A percentile compares a stretch with the other conserved stretches of the same genome.
Evolutionary conservation across 1,140 invertebrate genomes (phyloP).

Genomic region (Plutomurus gul): DNA sequence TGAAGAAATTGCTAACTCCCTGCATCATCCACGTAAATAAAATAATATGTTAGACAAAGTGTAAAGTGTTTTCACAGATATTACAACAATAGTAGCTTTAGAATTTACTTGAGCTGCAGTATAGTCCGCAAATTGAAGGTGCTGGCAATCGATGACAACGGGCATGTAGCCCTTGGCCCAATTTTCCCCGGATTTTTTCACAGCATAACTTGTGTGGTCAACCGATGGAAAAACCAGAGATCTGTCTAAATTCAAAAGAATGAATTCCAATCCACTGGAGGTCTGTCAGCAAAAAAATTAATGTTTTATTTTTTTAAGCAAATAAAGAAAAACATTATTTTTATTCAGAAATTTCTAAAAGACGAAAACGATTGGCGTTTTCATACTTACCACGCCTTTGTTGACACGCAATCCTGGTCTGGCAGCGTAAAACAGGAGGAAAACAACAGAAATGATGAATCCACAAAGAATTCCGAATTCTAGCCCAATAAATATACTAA

Average conservation of each 20-base stretch:
- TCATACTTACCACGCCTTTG: constrained; percentile 63
- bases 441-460: constrained; percentile 77
- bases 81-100: neutral
- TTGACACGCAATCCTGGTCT: constrained; percentile 74
- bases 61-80: neutral
- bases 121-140: constrained; percentile 75
- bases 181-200: constrained; percentile 72
- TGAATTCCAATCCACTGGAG: neutral
- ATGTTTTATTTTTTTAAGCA: too few relatives aligned
- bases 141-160: constrained; percentile 79
- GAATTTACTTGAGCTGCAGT: constrained; percentile 67
- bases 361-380: neutral
- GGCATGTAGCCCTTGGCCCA: constrained; percentile 73
- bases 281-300: constrained; percentile 41
- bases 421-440: constrained; percentile 83
- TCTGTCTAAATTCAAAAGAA: constrained; percentile 62
- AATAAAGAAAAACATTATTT: neutral
- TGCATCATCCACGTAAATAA: too few relatives aligned
- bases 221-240: constrained; percentile 86
- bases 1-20: constrained; percentile 41
- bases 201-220: constrained; percentile 79
- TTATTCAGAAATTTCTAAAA: neutral
- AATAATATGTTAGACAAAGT: too few relatives aligned
- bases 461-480: constrained; percentile 89
- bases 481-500: constrained; percentile 79